These are phyloP conservation scores for Menidia menidia DNA, from an alignment of 2,797 vertebrate species.

Conservation along the genomic window DNA sequence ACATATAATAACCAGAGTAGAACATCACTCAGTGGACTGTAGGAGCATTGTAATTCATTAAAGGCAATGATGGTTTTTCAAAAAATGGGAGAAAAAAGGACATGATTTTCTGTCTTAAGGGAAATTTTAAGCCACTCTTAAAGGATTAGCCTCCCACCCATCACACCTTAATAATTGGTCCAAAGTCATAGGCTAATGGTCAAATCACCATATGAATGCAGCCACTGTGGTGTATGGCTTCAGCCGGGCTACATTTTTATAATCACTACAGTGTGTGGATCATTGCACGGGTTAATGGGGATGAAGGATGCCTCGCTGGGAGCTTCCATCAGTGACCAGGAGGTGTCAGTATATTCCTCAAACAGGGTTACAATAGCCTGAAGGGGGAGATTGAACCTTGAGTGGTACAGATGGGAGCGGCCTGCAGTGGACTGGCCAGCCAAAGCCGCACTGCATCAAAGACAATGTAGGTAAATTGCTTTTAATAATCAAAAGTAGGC, in stretches of 20 bases:
- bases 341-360: conserved; percentile 72
- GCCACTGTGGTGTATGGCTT: conserved; percentile 21
- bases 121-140: conserved; percentile 69
- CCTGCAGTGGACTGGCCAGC: conserved; percentile 72
- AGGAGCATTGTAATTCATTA: conserved; percentile 60
- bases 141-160: conserved; percentile 57
- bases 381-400: conserved; percentile 63
- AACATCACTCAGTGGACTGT: conserved; percentile 49
- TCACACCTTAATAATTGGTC: conserved; percentile 59
- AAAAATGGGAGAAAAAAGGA: conserved; percentile 48
- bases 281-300: conserved; percentile 56
- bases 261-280: conserved; percentile 47
- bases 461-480: conserved; percentile 70
- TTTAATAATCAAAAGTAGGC: conserved; percentile 71
- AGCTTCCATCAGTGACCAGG: conserved; percentile 41
- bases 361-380: conserved; percentile 9
- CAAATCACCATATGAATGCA: conserved; percentile 63
- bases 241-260: conserved; percentile 42
- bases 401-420: conserved; percentile 66
- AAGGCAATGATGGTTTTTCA: conserved; percentile 47
- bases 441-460: conserved; percentile 82
- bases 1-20: conserved; percentile 41
- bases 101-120: conserved; percentile 58
- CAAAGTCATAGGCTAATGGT: conserved; percentile 66
- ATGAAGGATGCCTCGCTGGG: neutral